Evolutionary conservation across 2,113 vertebrate species (phyloP).

Genomic region (Ailuropoda melanoleuca): DNA sequence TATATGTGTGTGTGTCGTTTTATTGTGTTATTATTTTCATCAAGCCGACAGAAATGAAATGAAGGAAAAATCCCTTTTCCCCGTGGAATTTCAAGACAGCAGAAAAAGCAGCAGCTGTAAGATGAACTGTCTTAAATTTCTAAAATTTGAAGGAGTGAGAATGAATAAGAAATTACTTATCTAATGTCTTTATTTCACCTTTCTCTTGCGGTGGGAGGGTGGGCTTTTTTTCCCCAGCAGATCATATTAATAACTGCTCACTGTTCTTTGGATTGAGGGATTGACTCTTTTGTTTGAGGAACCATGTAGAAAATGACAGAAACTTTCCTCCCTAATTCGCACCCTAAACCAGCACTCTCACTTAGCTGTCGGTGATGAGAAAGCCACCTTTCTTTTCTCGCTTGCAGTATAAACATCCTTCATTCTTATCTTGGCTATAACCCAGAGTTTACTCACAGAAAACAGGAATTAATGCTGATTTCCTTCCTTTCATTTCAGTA

Average conservation of each 20-base stretch:
- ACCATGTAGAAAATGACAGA: neutral
- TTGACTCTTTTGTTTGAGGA: neutral
- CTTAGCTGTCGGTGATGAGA: neutral
- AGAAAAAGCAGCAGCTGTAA: neutral
- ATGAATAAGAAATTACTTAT: neutral
- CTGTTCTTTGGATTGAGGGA: neutral
- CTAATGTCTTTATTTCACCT: neutral
- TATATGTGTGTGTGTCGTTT: neutral
- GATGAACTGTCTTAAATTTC: neutral
- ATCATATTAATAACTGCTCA: neutral
- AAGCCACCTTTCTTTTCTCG: neutral
- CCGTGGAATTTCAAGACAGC: neutral
- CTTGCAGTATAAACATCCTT: neutral
- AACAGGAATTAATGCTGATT: neutral
- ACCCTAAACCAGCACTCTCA: neutral
- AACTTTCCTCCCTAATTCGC: neutral
- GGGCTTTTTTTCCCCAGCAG: neutral
- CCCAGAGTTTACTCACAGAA: neutral
- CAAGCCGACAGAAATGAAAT: neutral
- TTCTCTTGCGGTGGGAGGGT: neutral
- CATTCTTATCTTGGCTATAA: neutral
- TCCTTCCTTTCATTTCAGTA: neutral
- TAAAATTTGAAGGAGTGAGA: constrained; percentile 7
- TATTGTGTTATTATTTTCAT: neutral
- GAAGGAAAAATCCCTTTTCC: neutral